Conservation (phyloP, 2,888 invertebrate genomes). For the Anarsia innoxiella region DNA sequence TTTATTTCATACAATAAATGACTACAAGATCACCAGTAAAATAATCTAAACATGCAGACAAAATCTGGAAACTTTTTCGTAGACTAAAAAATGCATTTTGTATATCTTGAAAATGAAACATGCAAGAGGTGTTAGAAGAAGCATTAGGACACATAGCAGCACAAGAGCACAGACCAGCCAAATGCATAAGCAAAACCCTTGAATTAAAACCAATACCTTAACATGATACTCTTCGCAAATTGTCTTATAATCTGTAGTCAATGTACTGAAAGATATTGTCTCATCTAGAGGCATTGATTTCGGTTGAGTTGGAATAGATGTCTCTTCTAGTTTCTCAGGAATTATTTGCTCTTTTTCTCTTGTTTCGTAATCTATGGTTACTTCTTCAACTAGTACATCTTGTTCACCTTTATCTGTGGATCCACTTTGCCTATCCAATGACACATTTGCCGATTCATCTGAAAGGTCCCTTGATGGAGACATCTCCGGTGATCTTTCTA, state of each 20-base stretch:
- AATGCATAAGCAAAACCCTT: slow-evolving; percentile 30
- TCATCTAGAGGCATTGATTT: slow-evolving; percentile 57
- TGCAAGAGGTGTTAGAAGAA: slow-evolving; percentile 35
- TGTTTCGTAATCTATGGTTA: slow-evolving; percentile 45
- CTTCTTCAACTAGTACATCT: slow-evolving; percentile 56
- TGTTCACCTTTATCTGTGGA: slow-evolving; percentile 51
- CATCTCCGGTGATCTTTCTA: slow-evolving; percentile 21
- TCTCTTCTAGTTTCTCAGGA: slow-evolving; percentile 31
- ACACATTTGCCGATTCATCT: slow-evolving; percentile 31
- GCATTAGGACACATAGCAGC: slow-evolving; percentile 25
- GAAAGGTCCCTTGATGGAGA: slow-evolving; percentile 25
- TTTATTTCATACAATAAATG: too few relatives aligned
- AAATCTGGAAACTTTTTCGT: slow-evolving; percentile 28
- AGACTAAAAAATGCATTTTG: slow-evolving; percentile 28
- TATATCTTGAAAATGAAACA: slow-evolving; percentile 34
- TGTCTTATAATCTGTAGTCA: slow-evolving; percentile 83
- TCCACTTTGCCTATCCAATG: slow-evolving; percentile 34
- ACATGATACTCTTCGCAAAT: slow-evolving; percentile 80
- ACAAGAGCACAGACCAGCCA: slow-evolving; percentile 24
- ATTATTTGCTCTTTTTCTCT: slow-evolving; percentile 31
- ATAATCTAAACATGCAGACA: slow-evolving; percentile 15
- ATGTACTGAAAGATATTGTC: slow-evolving; percentile 68
- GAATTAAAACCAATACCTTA: slow-evolving; percentile 71
- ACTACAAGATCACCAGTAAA: too few relatives aligned
- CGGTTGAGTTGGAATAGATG: slow-evolving; percentile 32